Base-by-base conservation (phyloP, 2,113 vertebrate genomes). In the Nettapus auritus region DNA sequence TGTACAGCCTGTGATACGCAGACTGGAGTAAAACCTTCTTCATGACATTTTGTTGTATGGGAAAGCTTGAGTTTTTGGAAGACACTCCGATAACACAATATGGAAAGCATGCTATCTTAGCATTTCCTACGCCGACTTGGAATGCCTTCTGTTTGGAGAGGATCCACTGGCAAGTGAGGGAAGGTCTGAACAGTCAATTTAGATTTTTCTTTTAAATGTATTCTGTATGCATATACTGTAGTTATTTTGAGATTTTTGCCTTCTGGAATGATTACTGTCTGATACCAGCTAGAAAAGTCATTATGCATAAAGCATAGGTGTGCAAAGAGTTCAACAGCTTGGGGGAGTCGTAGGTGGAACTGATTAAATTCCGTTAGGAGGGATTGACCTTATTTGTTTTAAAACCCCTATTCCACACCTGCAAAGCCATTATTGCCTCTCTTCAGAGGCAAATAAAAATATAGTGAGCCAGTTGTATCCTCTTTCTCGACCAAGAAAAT, bases 221-320 rank as follows among this genome's bases (percentile, higher is more conserved):
- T 98, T 98, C 98, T 98, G 98, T 98, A 97, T 97, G 97, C 98
- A 98, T 98, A 98, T 98, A 97, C 94, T 96, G 97, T 95, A 98
- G 98, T 98, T 98, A 98, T 98, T 98, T 98, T 98, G 98, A 98
- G 98, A 98, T 97, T 95, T 97, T 97, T 98, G 98, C 98, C 98
- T 98, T 98, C 98, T 98, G 98, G 98, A 97, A 98, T 98, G 98
- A 98, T 98, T 98, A 98, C 98, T 95, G 95, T 97, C 97, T 98
- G 98, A 97, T 98, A 97, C 96, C 96, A 97, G 98, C 97, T 89
- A 98, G 97, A 98, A 98, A 98, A 98, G 97, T 97, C 97, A 97
- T 97, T 98, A 97, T 97, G 97, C 97, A 97, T 97, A 97, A 94
- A 98, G 97, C 96, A 98, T 97, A 98, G 98, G 97, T 97, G 97